Conservation (phyloP, 2,797 vertebrate species). For the Myotis pilosus region DNA sequence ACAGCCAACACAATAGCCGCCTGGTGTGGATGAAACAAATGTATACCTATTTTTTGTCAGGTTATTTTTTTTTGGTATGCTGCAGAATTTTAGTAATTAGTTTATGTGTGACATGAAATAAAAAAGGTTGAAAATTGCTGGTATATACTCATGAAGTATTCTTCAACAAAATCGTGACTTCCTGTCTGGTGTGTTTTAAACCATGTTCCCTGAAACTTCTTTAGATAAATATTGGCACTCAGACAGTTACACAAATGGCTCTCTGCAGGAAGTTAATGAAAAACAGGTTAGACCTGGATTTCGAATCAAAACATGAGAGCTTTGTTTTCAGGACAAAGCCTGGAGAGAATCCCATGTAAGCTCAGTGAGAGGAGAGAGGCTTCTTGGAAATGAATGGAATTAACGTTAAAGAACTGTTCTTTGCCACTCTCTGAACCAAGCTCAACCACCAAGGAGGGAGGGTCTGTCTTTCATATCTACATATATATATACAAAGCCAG, state of each 20-base stretch:
- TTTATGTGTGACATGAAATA: background rate
- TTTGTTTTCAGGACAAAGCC: background rate
- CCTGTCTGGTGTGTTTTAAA: background rate
- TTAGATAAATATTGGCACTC: slow-evolving; percentile 30
- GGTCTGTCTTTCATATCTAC: background rate
- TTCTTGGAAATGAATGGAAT: background rate
- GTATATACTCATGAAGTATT: background rate
- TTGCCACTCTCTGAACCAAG: background rate
- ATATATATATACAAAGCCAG: too few species aligned
- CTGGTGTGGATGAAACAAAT: background rate
- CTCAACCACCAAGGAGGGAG: background rate
- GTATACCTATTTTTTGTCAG: background rate
- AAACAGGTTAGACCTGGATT: slow-evolving; percentile 35
- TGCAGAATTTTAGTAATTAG: background rate
- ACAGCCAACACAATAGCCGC: background rate
- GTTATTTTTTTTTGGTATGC: background rate
- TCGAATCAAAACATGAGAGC: slow-evolving; percentile 26
- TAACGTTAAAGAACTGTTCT: background rate
- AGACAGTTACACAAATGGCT: background rate
- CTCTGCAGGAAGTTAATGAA: slow-evolving; percentile 20
- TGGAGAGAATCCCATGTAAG: background rate
- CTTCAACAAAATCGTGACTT: background rate
- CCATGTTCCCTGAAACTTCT: background rate
- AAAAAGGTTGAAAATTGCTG: background rate
- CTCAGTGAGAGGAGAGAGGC: background rate